Evolutionary conservation across 2,113 vertebrate genomes (phyloP).

Genomic region (Gadus chalcogrammus): DNA sequence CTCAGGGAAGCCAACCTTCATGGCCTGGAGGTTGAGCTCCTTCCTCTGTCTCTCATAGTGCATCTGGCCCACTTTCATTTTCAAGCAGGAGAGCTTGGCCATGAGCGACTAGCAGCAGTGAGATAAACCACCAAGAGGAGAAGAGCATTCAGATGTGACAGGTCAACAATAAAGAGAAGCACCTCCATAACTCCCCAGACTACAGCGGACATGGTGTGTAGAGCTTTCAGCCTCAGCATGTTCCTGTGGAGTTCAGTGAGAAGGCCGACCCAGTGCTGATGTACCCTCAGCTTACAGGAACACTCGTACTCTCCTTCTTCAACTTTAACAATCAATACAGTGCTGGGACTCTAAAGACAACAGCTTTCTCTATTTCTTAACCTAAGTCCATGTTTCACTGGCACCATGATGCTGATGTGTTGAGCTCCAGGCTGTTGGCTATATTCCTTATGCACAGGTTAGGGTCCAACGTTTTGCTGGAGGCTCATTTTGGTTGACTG

Average conservation of each 20-base stretch:
- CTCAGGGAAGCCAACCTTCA: conserved; percentile 84
- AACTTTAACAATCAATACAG: too few relatives aligned
- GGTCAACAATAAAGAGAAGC: conserved; percentile 43
- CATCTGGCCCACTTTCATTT: conserved; percentile 99
- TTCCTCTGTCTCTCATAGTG: conserved; percentile 97
- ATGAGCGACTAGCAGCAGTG: conserved; percentile 88
- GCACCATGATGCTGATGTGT: too few relatives aligned
- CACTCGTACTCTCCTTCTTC: too few relatives aligned
- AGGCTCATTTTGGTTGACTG: too few relatives aligned
- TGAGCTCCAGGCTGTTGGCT: too few relatives aligned
- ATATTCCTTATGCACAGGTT: too few relatives aligned
- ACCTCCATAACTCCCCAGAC: conserved; percentile 5
- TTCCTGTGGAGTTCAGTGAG: neutral
- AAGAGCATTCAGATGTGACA: conserved; percentile 49
- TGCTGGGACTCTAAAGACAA: too few relatives aligned
- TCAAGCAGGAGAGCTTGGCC: conserved; percentile 99
- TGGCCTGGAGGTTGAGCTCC: conserved; percentile 86
- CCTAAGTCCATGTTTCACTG: too few relatives aligned
- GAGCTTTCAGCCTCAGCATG: neutral
- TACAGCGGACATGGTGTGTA: neutral
- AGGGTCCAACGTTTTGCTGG: too few relatives aligned
- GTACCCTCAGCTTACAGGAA: too few relatives aligned
- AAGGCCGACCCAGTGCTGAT: neutral
- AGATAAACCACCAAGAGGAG: conserved; percentile 54
- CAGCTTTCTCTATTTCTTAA: too few relatives aligned